phyloP scores from a whole-genome alignment of 2,888 invertebrate species.

The Polydrusus cervinus region DNA sequence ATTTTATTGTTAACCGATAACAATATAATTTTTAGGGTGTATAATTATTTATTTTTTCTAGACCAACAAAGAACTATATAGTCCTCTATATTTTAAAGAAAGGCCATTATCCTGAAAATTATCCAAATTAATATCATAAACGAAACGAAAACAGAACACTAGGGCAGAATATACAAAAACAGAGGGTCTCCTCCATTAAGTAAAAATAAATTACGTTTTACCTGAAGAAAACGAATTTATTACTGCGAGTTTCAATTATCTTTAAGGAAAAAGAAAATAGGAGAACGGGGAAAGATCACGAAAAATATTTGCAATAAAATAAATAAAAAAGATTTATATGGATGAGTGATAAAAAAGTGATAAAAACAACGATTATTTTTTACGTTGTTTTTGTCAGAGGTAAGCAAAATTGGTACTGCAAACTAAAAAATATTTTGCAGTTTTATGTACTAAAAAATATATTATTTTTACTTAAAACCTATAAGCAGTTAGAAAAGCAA shows the following conservation, averaged over 20 bases:
- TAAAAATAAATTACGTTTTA: conserved; percentile 56
- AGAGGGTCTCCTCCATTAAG: conserved; percentile 54
- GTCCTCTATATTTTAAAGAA: conserved; percentile 14
- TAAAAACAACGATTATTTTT: too few relatives aligned
- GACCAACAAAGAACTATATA: not conserved
- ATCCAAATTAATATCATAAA: conserved; percentile 49
- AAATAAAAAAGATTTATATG: conserved; percentile 45
- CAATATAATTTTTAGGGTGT: too few relatives aligned
- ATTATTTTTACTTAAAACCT: too few relatives aligned
- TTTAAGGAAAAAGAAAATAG: conserved; percentile 48
- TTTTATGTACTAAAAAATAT: too few relatives aligned
- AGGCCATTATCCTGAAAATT: conserved; percentile 40
- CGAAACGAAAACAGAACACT: conserved; percentile 31
- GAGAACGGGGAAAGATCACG: conserved; percentile 42
- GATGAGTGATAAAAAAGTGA: too few relatives aligned
- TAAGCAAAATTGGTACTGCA: too few relatives aligned
- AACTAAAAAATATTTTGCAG: too few relatives aligned
- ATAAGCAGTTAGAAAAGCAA: too few relatives aligned
- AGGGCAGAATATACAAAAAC: conserved; percentile 52
- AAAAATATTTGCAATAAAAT: conserved; percentile 47
- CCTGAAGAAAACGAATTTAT: conserved; percentile 56
- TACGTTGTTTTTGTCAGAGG: too few relatives aligned
- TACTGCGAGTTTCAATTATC: conserved; percentile 55
- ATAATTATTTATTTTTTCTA: not conserved
- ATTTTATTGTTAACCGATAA: too few relatives aligned